Conservation (phyloP, 2,797 vertebrate genomes). For the Enoplosus armatus region DNA sequence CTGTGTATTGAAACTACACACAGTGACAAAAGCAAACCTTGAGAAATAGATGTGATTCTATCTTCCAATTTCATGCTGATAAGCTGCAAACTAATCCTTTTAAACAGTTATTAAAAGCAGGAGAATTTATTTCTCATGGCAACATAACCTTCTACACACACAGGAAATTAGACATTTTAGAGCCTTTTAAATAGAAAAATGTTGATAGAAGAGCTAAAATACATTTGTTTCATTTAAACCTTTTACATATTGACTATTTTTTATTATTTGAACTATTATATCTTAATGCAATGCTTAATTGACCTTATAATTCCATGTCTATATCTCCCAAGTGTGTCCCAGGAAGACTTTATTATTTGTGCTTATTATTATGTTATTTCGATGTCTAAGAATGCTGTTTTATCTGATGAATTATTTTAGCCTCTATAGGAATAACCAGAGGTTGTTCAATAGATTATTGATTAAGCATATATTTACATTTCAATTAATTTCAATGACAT, state of each 20-base stretch:
- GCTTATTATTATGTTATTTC: neutral
- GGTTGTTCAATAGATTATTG: neutral
- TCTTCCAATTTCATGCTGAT: slow-evolving; percentile 50
- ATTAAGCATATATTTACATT: slow-evolving; percentile 12
- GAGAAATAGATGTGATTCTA: slow-evolving; percentile 38
- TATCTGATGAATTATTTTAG: neutral
- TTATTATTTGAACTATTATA: neutral
- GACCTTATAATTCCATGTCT: neutral
- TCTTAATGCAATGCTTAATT: neutral
- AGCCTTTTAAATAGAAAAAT: slow-evolving; percentile 8
- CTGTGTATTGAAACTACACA: slow-evolving; percentile 30
- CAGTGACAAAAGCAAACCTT: slow-evolving; percentile 41
- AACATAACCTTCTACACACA: slow-evolving; percentile 6
- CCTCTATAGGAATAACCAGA: neutral
- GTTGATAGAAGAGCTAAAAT: neutral
- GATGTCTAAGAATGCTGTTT: neutral
- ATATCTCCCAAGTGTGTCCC: neutral
- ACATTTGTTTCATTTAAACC: neutral
- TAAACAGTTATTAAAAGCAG: slow-evolving; percentile 37
- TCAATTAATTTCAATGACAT: neutral
- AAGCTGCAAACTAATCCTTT: slow-evolving; percentile 48
- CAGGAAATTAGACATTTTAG: slow-evolving; percentile 27
- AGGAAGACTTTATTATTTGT: neutral
- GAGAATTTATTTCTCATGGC: slow-evolving; percentile 18
- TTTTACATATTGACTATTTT: neutral